phyloP scores from a whole-genome alignment of 2,888 invertebrate genomes.

The Azorinus chamasolen region DNA sequence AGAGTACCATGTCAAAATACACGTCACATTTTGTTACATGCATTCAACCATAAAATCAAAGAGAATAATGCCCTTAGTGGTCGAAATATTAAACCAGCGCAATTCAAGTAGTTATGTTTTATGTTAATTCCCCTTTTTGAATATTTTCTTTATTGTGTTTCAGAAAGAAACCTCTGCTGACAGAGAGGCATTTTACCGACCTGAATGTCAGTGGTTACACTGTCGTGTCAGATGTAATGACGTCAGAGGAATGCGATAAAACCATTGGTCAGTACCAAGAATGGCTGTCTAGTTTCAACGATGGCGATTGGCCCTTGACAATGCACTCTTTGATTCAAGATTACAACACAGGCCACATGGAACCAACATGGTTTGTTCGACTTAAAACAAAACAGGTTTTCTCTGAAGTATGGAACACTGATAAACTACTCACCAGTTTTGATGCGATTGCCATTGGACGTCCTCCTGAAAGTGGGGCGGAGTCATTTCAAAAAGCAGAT shows the following conservation, averaged over 20 bases:
- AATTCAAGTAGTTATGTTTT: too few species aligned
- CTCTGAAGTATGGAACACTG: constrained; percentile 73
- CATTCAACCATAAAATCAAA: too few species aligned
- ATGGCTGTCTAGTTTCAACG: constrained; percentile 54
- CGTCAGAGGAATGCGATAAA: constrained; percentile 53
- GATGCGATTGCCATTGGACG: constrained; percentile 76
- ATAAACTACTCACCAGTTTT: constrained; percentile 74
- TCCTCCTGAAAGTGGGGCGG: constrained; percentile 71
- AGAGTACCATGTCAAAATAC: too few species aligned
- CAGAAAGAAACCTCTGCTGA: constrained; percentile 29
- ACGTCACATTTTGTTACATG: too few species aligned
- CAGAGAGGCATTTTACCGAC: constrained; percentile 46
- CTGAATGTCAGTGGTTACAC: constrained; percentile 65
- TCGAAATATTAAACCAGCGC: too few species aligned
- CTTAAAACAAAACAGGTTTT: constrained; percentile 73
- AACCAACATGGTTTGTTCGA: constrained; percentile 69
- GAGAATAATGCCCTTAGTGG: too few species aligned
- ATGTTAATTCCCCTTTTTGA: too few species aligned
- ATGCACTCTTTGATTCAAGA: constrained; percentile 66
- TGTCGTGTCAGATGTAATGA: constrained; percentile 57
- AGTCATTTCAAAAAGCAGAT: constrained; percentile 40
- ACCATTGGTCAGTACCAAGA: constrained; percentile 57
- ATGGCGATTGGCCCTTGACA: constrained; percentile 18
- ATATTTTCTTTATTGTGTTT: too few species aligned
- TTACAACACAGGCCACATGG: constrained; percentile 70